These are phyloP conservation scores for Tillus elongatus DNA, from an alignment of 2,888 invertebrate species.

Conservation along the genomic window DNA sequence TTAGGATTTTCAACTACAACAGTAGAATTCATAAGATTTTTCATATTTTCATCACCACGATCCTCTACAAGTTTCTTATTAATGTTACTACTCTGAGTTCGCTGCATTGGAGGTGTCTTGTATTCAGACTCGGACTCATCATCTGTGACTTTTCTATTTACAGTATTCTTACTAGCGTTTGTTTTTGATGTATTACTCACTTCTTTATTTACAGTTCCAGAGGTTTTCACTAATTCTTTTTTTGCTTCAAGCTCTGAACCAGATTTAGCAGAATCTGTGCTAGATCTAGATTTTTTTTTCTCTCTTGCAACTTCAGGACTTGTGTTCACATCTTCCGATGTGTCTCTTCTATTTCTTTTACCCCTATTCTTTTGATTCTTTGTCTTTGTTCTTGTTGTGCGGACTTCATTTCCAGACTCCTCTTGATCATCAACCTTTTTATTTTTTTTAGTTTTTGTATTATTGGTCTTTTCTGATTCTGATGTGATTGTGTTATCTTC, in stretches of 20 bases:
- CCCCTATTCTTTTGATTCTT: constrained; percentile 14
- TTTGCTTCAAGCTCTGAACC: too few relatives aligned
- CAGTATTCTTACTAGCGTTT: too few relatives aligned
- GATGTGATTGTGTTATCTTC: constrained; percentile 23
- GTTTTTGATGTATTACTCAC: too few relatives aligned
- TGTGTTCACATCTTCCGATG: constrained; percentile 1
- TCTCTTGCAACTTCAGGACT: constrained; percentile 10
- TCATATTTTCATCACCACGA: neutral
- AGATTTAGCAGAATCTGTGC: too few relatives aligned
- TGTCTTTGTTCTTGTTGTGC: constrained; percentile 13
- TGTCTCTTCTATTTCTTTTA: neutral
- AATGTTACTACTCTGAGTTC: neutral
- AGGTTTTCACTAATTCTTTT: neutral
- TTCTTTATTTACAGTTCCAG: too few relatives aligned
- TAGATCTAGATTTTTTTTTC: constrained; percentile 21
- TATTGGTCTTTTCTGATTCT: constrained; percentile 14
- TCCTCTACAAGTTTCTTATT: constrained; percentile 1
- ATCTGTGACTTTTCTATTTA: neutral
- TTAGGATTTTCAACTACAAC: constrained; percentile 22
- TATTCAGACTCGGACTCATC: neutral
- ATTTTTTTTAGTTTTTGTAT: constrained; percentile 18
- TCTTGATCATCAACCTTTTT: constrained; percentile 12
- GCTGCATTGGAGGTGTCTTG: too few relatives aligned
- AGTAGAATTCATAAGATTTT: constrained; percentile 16
- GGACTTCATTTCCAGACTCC: constrained; percentile 11